Evolutionary conservation across 2,797 vertebrate genomes (phyloP).

Genomic region (Choloepus didactylus): DNA sequence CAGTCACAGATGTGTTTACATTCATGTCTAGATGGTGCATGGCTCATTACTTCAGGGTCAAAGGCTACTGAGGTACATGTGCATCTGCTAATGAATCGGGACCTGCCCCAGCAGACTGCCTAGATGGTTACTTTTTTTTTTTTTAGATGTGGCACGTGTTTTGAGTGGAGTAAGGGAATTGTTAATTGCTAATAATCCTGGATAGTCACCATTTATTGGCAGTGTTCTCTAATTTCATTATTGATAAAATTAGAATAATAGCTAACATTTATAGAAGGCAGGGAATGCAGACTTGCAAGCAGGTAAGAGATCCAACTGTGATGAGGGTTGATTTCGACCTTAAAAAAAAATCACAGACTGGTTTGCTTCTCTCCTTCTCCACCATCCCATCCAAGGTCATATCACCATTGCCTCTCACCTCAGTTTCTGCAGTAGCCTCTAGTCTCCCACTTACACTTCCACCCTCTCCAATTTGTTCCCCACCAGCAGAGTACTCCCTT

Average conservation of each 20-base stretch:
- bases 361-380: neutral
- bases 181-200: constrained; percentile 25
- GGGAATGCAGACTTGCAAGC: neutral
- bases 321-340: neutral
- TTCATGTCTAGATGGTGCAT: constrained; percentile 31
- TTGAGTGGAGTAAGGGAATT: constrained; percentile 54
- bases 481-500: neutral
- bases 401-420: neutral
- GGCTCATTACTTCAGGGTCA: constrained; percentile 73
- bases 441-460: neutral
- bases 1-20: constrained; percentile 62
- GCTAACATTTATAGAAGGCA: neutral
- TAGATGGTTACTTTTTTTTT: neutral
- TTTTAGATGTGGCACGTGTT: constrained; percentile 2
- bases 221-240: constrained; percentile 13
- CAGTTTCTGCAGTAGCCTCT: neutral
- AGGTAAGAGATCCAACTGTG: neutral
- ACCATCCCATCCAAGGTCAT: neutral
- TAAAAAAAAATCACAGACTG: neutral
- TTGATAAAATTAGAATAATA: constrained; percentile 45
- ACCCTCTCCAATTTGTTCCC: neutral
- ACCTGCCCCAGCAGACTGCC: constrained; percentile 48
- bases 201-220: constrained; percentile 7
- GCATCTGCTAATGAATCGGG: constrained; percentile 66
- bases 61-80: constrained; percentile 31